A percentile compares a stretch with the other conserved stretches of the same genome.
These are phyloP conservation scores for Platypus cylindrus DNA, from an alignment of 2,888 invertebrate species.

Conservation along the genomic window DNA sequence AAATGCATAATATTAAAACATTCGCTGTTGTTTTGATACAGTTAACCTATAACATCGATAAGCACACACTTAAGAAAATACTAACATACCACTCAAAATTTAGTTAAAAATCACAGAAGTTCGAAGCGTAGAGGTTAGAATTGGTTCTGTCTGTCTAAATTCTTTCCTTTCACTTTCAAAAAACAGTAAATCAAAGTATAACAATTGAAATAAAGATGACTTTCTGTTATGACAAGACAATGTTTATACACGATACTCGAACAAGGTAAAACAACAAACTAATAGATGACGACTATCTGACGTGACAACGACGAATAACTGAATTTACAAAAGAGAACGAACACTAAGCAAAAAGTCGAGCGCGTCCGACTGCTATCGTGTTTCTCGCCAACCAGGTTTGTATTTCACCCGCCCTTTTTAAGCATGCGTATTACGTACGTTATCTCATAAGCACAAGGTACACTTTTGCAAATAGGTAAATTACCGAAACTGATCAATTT, in stretches of 20 bases:
- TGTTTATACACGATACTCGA: conserved; percentile 11
- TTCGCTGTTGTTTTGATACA: conserved; percentile 14
- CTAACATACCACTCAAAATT: conserved; percentile 17
- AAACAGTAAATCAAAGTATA: conserved; percentile 2
- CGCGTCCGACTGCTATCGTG: too few species aligned
- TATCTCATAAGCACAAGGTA: too few species aligned
- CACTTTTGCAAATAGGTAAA: too few species aligned
- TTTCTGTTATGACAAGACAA: conserved; percentile 4
- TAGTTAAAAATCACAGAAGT: conserved; percentile 17
- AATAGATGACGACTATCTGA: conserved; percentile 9
- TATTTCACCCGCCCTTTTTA: too few species aligned
- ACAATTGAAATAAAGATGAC: too few species aligned
- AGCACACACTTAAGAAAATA: conserved; percentile 17
- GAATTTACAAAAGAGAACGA: too few species aligned
- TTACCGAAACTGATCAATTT: too few species aligned
- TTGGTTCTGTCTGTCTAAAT: conserved; percentile 14
- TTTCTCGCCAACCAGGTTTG: too few species aligned
- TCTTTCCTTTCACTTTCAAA: conserved; percentile 8
- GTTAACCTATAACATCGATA: conserved; percentile 17
- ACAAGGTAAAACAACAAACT: conserved; percentile 11
- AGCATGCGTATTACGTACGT: too few species aligned
- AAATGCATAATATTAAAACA: conserved; percentile 16
- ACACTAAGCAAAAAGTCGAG: too few species aligned
- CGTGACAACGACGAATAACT: conserved; percentile 10
- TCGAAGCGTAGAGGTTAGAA: conserved; percentile 23